Evolutionary conservation across 23 tunicate species (phyloP).

Genomic region (Clavelina lepadiformis): DNA sequence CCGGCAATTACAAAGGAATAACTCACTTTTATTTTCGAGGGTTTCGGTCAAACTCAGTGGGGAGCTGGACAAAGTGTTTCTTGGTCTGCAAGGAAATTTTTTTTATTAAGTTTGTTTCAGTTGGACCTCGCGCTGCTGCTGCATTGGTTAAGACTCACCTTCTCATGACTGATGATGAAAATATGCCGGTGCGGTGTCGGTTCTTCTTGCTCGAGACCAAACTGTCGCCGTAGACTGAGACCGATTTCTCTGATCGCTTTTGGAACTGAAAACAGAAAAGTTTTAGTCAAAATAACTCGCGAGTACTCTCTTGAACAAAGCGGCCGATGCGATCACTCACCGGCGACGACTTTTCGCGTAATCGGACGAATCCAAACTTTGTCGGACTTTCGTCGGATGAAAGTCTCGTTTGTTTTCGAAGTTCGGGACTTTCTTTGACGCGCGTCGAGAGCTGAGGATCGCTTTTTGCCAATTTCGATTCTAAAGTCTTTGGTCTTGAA

Average conservation of each 20-base stretch:
- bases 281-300: too few species aligned
- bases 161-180: constrained; percentile 3
- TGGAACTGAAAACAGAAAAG: neutral
- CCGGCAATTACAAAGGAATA: neutral
- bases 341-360: neutral
- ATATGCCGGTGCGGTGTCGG: neutral
- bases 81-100: neutral
- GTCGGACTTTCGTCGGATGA: neutral
- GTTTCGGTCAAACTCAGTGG: neutral
- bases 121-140: neutral
- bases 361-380: neutral
- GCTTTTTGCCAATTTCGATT: neutral
- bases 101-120: neutral
- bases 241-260: neutral
- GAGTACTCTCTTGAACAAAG: too few species aligned
- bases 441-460: neutral
- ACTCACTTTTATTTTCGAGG: neutral
- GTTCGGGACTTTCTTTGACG: neutral
- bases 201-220: neutral
- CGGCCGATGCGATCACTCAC: too few species aligned
- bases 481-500: neutral
- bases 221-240: neutral
- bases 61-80: neutral
- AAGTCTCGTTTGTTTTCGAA: neutral
- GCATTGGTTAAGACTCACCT: neutral